Evolutionary conservation across 2,113 vertebrate species (phyloP), one percentile per base, ranked within the genome.

Genomic region (Zingel zingel): DNA sequence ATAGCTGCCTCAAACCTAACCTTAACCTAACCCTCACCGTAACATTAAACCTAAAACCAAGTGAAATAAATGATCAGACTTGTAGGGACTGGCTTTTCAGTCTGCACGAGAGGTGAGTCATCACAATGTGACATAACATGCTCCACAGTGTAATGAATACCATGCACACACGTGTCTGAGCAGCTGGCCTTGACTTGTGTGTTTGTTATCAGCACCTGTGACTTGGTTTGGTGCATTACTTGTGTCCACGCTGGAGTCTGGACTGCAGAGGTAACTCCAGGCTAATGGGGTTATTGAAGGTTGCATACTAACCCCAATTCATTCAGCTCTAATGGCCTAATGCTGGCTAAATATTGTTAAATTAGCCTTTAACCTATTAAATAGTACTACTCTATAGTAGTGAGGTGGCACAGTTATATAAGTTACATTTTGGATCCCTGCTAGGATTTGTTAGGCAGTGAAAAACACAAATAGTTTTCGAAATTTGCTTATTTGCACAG

Each of bases 231-330:
- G 0, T 11, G 15, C 4, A 4, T 61, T 36, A 64, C 30, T 12
- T 56, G 51, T 19, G 54, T 58, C 14, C 36, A 47, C 25, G 21
- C 33, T 58, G 50, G 39, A 57, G 54, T 66, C 13, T 23, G 12
- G n/a, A 51, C 39, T 23, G 30, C 16, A 43, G 53, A 72, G 77
- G 85, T 87, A 72, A 87, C 36, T 25, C 16, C 25, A 66, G 74
- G 79, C 18, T 33, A 23, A 25, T 1, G 6, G 71, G 65, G 70
- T 79, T 78, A 78, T n/a, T 78, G 1, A 23, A 19, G 57, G 51
- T 64, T 27, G 43, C 10, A 14, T n/a, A 23, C 7, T 56, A 36
- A 80, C 8, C 11, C 33, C 19, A 43, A 43, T 45, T 45, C 66
- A 23, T 0, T 58, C 15, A 59, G 6, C 25, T 23, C 9, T 47